phyloP scores from a whole-genome alignment of 2,888 invertebrate genomes.

The Mallateleia sp. region DNA sequence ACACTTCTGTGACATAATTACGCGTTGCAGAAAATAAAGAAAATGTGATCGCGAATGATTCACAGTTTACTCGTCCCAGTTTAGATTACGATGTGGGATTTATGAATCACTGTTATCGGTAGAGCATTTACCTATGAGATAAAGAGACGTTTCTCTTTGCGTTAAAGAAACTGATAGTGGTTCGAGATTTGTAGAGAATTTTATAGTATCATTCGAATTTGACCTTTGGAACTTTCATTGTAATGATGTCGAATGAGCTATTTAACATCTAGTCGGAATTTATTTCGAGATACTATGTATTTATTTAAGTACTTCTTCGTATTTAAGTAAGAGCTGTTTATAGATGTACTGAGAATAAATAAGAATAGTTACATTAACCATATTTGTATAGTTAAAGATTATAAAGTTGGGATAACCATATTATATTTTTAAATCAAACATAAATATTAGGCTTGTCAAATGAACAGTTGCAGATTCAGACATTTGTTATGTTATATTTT shows the following conservation, averaged over 20 bases:
- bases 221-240: not conserved
- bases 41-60: not conserved
- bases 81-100: not conserved
- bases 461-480: too few relatives aligned
- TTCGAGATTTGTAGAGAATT: not conserved
- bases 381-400: too few relatives aligned
- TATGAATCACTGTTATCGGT: conserved; percentile 44
- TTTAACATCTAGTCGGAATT: not conserved
- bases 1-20: conserved; percentile 28
- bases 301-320: too few relatives aligned
- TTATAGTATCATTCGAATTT: not conserved
- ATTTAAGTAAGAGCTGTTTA: too few relatives aligned
- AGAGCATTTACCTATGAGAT: conserved; percentile 30
- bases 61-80: conserved; percentile 19
- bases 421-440: too few relatives aligned
- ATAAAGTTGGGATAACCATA: too few relatives aligned
- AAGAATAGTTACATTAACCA: too few relatives aligned
- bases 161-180: not conserved
- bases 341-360: too few relatives aligned
- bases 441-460: too few relatives aligned
- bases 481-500: too few relatives aligned
- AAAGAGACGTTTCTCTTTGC: conserved; percentile 31
- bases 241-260: not conserved
- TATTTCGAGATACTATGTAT: not conserved
- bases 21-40: not conserved